Evolutionary conservation across 2,888 invertebrate species (phyloP), one percentile per base, ranked within the genome.

Genomic region (Eubasilissa splendida): DNA sequence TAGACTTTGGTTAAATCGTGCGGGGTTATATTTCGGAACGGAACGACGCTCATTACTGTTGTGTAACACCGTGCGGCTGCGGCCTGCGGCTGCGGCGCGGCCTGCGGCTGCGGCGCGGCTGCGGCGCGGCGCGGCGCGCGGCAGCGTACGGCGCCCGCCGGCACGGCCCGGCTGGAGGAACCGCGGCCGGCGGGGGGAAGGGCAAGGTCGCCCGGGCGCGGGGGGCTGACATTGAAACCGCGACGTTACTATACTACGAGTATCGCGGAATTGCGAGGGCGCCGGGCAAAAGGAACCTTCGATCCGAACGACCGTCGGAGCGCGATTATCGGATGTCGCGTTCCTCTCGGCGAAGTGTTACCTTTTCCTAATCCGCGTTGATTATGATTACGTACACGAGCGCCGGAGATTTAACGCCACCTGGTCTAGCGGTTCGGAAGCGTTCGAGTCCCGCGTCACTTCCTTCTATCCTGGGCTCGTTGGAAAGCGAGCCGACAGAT

Each of bases 161-260:
- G 66, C 14, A 73, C 9, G 54, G 54, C 54, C 54, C 54, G 54
- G 54, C 10, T 2, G 54, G 54, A 1, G 54, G 54, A 54, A 54
- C 1, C 12, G 10, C 1, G 58, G 3, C 33, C 42, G 77, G 58
- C 33, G 73, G 54, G 56, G 56, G 9, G 77, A 54, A 59, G 73
- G 68, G 5, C 56, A 75, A 68, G 52, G 33, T n/a, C 54, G 31
- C 11, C 76, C 80, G 71, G 76, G 22, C 76, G 80, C 76, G 82
- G 77, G 74, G 77, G 77, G 80, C 77, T 83, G 83, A 83, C 83
- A 83, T 83, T 83, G 83, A 83, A 83, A 83, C 54, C n/a, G 58
- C 3, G 11, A 3, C n/a, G 42, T 22, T 22, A 22, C 22, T 22
- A 22, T n/a, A 58, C n/a, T 11, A 58, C 58, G 12, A 54, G 54